Conservation (phyloP, 2,888 invertebrate genomes). For the Nasonovia ribisnigri region DNA sequence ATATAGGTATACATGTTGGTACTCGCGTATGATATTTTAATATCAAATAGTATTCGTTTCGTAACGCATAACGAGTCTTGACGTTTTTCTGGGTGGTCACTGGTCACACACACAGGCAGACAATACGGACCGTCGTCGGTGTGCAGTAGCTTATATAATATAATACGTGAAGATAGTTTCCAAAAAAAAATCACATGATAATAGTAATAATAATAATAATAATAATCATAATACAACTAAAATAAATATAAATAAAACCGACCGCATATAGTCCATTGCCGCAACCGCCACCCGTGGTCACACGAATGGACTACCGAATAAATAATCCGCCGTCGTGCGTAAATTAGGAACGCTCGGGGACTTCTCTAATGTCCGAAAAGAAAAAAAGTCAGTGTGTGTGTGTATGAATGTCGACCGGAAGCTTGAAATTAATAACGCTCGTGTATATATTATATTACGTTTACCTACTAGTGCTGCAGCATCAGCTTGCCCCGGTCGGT, state of each 20-base stretch:
- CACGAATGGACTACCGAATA: conserved; percentile 53
- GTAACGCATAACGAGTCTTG: conserved; percentile 64
- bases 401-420: conserved; percentile 49
- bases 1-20: not conserved
- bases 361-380: not conserved
- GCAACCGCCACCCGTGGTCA: conserved; percentile 54
- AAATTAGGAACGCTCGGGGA: conserved; percentile 38
- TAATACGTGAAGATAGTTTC: conserved; percentile 15
- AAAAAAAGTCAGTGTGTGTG: not conserved
- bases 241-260: conserved; percentile 52
- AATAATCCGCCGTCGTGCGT: conserved; percentile 51
- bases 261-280: conserved; percentile 40
- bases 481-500: not conserved
- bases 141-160: not conserved
- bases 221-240: conserved; percentile 17
- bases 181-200: not conserved
- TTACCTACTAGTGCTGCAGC: not conserved
- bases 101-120: conserved; percentile 49
- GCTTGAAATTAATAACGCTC: conserved; percentile 46
- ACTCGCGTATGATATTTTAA: not conserved
- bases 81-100: conserved; percentile 65
- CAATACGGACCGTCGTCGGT: conserved; percentile 8
- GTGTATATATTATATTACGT: conserved; percentile 10
- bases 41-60: conserved; percentile 42
- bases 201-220: not conserved